Evolutionary conservation across 2,113 vertebrate species (phyloP), one percentile per base, ranked within the genome.

Genomic region (Barbus barbus): DNA sequence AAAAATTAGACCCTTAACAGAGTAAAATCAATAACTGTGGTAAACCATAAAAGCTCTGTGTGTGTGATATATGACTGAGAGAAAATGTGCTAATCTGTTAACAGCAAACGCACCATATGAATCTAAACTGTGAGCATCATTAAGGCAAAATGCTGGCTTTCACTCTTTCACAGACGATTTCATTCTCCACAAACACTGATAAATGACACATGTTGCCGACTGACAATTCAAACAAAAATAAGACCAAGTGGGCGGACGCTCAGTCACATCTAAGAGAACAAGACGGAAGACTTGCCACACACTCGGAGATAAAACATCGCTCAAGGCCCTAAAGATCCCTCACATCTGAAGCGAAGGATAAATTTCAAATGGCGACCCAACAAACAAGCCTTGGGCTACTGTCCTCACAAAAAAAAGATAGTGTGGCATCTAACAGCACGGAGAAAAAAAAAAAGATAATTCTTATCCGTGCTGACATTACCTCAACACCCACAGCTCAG

Each of bases 331-430:
- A 44, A 76, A 83, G 81, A 76, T 73, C 69, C 78, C 81, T 87
- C 83, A 85, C 81, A 71, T 87, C 76, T 81, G 71, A 85, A 77
- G 61, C 24, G 6, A 81, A 74, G 61, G 31, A 81, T 83, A 61
- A 78, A 81, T 86, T 85, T 81, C 87, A 85, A 78, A 53, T 76
- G n/a, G 31, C 63, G 26, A 81, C 81, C 81, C 78, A 87, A 85
- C 76, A 85, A 87, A 83, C 86, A 87, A 36, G 84, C 83, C 84
- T 41, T 83, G 69, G 84, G 86, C 86, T 28, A 80, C 76, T 76
- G 76, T 87, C 81, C 81, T 69, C 69, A 69, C 83, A 41, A 80
- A 77, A 78, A 3, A 84, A 83, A 76, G 81, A 85, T 81, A 81
- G 81, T 53, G 79, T 74, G 51, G 86, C 73, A 78, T 74, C 79